Evolutionary conservation across 2,888 invertebrate genomes (phyloP).

Genomic region (Pogonocherus hispidulus): DNA sequence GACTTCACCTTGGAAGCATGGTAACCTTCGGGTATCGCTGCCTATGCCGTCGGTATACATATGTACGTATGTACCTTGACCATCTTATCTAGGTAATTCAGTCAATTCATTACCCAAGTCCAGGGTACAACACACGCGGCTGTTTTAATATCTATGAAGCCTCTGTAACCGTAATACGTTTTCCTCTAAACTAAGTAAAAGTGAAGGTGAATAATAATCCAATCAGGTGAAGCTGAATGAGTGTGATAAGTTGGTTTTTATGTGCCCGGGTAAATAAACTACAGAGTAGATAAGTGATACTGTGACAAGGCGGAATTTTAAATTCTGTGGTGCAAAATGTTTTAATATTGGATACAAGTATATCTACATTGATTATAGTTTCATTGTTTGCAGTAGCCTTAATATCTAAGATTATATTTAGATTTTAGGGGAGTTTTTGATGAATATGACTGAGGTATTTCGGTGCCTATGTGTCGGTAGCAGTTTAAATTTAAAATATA

Average conservation of each 20-base stretch:
- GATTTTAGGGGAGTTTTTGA: too few species aligned
- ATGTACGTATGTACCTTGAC: conserved; percentile 57
- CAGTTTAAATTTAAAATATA: too few species aligned
- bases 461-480: too few species aligned
- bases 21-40: conserved; percentile 31
- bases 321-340: background rate
- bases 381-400: too few species aligned
- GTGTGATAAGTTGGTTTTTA: background rate
- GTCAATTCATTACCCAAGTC: conserved; percentile 41
- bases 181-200: conserved; percentile 11
- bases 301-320: background rate
- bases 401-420: too few species aligned
- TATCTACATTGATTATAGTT: too few species aligned
- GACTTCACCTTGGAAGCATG: background rate
- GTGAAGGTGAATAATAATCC: background rate
- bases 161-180: background rate
- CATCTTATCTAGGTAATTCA: conserved; percentile 59
- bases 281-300: background rate
- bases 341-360: background rate
- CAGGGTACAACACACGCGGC: conserved; percentile 32
- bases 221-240: too few species aligned
- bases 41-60: conserved; percentile 31
- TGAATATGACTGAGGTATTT: too few species aligned
- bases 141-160: conserved; percentile 8
- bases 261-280: background rate